Base-by-base conservation (phyloP, 2,113 vertebrate genomes). In the Stictonetta naevosa region DNA sequence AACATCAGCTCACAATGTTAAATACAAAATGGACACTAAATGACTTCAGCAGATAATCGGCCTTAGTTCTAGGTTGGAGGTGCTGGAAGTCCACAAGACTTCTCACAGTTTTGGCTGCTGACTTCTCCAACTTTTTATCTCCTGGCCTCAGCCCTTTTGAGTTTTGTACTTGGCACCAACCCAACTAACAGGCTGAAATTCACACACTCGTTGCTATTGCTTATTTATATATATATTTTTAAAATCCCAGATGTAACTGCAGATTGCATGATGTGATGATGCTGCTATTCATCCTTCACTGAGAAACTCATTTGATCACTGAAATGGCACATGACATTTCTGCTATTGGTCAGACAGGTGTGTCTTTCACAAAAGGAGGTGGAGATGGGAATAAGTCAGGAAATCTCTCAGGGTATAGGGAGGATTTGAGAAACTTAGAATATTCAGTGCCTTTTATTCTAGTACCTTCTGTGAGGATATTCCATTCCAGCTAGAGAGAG, bases 121-220 rank as follows among this genome's bases (percentile, higher is more conserved):
- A 38, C 28, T 74, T 75, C 31, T 34, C 48, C 44, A 63, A 38
- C 20, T 7, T 67, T 50, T 52, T 38, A 50, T 38, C 60, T 44
- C 28, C 60, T 34, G 46, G 60, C 8, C 26, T 87, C 53, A 56
- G 55, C 26, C 46, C 48, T n/a, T 63, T 11, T 21, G 13, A 40
- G 19, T 40, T 58, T 38, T 10, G n/a, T 26, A 22, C 38, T 46
- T 26, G 7, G 40, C 48, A 18, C 23, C 6, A 16, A 20, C 20
- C 23, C 46, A 28, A 11, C 23, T 12, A 34, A 16, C 5, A 16
- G 31, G 48, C 60, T 31, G 19, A 7, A 13, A 19, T 16, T n/a
- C 3, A 29, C 58, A 29, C 1, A 1, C 11, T 26, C 36, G 0
- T 2, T 5, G 22, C 16, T 13, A 11, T 8, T 3, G 7, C 26